Conservation (phyloP, 2,113 vertebrate genomes). For the Grallaria varia region DNA sequence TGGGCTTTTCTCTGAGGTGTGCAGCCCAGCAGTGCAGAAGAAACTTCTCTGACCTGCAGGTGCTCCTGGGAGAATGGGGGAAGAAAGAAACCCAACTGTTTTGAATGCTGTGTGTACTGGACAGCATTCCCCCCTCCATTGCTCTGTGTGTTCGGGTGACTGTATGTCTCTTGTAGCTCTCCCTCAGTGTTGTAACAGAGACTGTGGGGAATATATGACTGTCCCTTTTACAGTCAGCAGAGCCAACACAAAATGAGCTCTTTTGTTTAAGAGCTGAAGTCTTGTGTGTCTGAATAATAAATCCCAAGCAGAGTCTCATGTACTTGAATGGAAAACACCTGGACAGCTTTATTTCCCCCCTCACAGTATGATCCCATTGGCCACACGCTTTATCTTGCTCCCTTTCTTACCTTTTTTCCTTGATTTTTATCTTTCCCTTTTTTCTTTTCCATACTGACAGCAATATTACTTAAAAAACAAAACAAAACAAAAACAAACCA, state of each 20-base stretch:
- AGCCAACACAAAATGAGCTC: not conserved
- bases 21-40: not conserved
- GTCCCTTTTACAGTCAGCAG: not conserved
- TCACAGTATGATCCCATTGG: not conserved
- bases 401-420: not conserved
- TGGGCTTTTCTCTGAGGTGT: not conserved
- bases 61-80: fast-evolving
- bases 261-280: not conserved
- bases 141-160: not conserved
- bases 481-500: too few species aligned
- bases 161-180: not conserved
- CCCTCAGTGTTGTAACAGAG: fast-evolving
- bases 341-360: not conserved
- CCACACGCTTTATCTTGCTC: not conserved
- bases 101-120: not conserved
- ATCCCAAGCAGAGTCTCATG: not conserved
- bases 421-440: not conserved
- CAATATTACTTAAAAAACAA: not conserved
- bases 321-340: not conserved
- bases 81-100: not conserved
- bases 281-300: not conserved
- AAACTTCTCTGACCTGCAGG: not conserved
- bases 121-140: not conserved
- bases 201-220: fast-evolving
- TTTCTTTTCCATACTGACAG: not conserved